Base-by-base conservation (phyloP, 2,888 invertebrate species). In the Chymomyza amoena region DNA sequence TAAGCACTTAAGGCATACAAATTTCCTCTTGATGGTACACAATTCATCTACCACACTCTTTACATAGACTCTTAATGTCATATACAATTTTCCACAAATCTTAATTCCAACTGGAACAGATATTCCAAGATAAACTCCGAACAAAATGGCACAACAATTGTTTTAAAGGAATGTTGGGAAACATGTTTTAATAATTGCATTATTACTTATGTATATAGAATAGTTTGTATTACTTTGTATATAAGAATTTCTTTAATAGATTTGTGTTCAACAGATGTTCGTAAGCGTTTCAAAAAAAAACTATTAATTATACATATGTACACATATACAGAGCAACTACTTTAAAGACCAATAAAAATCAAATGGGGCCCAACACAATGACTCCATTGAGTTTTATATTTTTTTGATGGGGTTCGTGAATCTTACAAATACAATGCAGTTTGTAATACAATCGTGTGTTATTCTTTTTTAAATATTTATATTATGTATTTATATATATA, bases 101-200 rank as follows among this genome's bases (percentile, higher is more conserved):
- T 25, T 25, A 25, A 25, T 25, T 25, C 25, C 25, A 25, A 25
- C 25, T 25, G 25, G 25, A 25, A 25, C 25, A 4, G 3, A 4
- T 25, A 25, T 25, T 25, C 25, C 25, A 25, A 25, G 25, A 25
- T 25, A 32, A 32, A 32, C 32, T 25, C 32, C 39, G 13, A 16
- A 54, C 7, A 54, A 20, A 57, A 57, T 50, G 20, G 32, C 6
- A 32, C 4, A 32, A 64, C 63, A 25, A 18, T 57, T 71, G 51
- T 76, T 69, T 69, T 69, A 72, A 74, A 82, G 86, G 84, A 85
- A 86, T 85, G 86, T 85, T 79, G 78, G 73, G 78, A 81, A 78
- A 75, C 73, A 70, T 64, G 62, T 76, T 79, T 75, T 76, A 76
- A 79, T 77, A 74, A 74, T 75, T 76, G 73, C 72, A 76, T 75